Conservation (phyloP, 2,888 invertebrate genomes). For the Orthonychiurus folsomi region DNA sequence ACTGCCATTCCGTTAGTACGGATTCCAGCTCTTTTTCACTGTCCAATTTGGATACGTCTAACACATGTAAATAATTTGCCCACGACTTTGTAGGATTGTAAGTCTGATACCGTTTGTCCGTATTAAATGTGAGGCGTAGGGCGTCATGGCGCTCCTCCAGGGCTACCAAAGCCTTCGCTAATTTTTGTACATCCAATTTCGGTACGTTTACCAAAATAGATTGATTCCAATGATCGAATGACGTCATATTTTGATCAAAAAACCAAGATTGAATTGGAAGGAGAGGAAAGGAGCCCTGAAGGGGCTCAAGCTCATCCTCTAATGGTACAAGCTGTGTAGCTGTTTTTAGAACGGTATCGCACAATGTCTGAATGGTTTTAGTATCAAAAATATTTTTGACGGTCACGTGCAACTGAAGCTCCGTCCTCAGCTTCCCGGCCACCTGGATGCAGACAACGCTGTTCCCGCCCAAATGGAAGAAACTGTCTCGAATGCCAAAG, state of each 20-base stretch:
- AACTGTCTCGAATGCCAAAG: constrained; percentile 1
- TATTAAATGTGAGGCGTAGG: background rate
- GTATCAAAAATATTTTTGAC: constrained; percentile 12
- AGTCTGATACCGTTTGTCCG: background rate
- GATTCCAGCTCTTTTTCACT: background rate
- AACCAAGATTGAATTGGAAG: constrained; percentile 16
- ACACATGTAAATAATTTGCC: background rate
- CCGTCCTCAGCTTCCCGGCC: background rate
- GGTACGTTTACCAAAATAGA: constrained; percentile 8
- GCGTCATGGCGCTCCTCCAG: background rate
- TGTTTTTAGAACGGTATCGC: background rate
- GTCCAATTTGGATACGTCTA: background rate
- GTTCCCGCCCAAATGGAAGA: constrained; percentile 4
- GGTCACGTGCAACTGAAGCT: background rate
- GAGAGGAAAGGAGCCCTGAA: background rate
- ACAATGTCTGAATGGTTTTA: constrained; percentile 4
- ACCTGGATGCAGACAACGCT: background rate
- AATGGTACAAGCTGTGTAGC: background rate
- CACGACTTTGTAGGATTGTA: background rate
- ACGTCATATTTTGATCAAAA: background rate
- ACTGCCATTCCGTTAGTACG: background rate
- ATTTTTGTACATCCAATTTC: background rate
- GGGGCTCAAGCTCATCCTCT: background rate
- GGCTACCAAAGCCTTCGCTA: background rate
- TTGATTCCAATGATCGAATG: constrained; percentile 11